Evolutionary conservation across 2,888 invertebrate species (phyloP).

Genomic region (Carabus problematicus): DNA sequence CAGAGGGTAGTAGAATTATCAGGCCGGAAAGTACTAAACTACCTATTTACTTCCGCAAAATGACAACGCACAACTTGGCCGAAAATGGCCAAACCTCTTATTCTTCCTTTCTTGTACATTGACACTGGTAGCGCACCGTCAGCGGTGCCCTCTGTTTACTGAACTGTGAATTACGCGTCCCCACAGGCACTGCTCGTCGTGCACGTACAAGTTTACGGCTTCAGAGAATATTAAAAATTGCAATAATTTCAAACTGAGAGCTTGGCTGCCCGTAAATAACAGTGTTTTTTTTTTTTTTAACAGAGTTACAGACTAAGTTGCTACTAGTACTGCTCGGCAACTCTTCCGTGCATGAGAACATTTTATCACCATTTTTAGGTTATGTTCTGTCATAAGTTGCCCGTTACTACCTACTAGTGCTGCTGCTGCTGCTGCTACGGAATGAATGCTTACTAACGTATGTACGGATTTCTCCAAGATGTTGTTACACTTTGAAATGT

Average conservation of each 20-base stretch:
- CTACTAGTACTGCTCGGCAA: not conserved
- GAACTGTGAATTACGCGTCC: conserved; percentile 27
- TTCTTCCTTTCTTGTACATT: not conserved
- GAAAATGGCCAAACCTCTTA: too few relatives aligned
- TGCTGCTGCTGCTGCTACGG: too few relatives aligned
- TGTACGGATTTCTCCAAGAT: too few relatives aligned
- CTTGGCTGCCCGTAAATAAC: conserved; percentile 26
- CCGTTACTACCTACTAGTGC: conserved; percentile 14
- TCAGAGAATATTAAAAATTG: conserved; percentile 30
- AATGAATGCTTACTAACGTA: too few relatives aligned
- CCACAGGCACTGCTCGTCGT: conserved; percentile 4
- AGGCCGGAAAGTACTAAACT: conserved; percentile 16
- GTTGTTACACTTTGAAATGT: too few relatives aligned
- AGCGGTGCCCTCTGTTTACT: conserved; percentile 19
- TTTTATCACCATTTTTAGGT: conserved; percentile 29
- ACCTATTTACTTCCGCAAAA: conserved; percentile 24
- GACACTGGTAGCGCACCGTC: not conserved
- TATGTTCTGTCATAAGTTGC: conserved; percentile 27
- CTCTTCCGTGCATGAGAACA: not conserved
- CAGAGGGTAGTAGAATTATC: too few relatives aligned
- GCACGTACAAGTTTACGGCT: conserved; percentile 19
- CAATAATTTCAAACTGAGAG: conserved; percentile 31
- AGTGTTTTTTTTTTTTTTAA: conserved; percentile 16
- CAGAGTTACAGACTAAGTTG: conserved; percentile 23
- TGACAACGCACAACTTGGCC: not conserved